Base-by-base conservation (phyloP, 2,113 vertebrate genomes). In the Vireo altiloquus region DNA sequence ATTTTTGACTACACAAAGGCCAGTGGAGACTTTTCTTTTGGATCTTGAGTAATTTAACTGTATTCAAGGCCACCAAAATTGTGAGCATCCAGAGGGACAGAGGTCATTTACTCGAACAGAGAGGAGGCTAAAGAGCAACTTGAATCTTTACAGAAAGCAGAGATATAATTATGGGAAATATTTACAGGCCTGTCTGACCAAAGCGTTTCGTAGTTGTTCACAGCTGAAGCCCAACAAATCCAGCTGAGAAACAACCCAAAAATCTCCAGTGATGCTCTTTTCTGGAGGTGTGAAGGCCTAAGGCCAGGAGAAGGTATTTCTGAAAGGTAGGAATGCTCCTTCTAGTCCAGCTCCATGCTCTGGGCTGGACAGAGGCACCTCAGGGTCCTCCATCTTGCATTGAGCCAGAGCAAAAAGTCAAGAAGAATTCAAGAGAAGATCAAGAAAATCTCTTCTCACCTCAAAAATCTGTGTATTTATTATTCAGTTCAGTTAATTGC, bases 341-440 rank as follows among this genome's bases (percentile, higher is more conserved):
- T 77, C 89, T 50, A 61, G 46, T 60, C 82, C 78, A 76, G 19
- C 10, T 49, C 87, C 53, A 16, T 46, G 6, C 28, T 66, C 54
- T 93, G 76, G 47, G 50, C 37, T 68, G 80, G 46, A 61, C 39
- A 87, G 44, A 72, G 15, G 33, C 47, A 95, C 86, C 79, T 81
- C 68, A 46, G 75, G 71, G 46, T 79, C 79, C 61, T 74, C 31
- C 25, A 52, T 22, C 5, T 77, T 52, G 12, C 47, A 39, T 61
- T 65, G 46, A 90, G 37, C 42, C 64, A 88, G 91, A 69, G 37
- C n/a, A 80, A 88, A 59, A 93, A 72, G 80, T 80, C 82, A 80
- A 79, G 59, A 80, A 88, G 63, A 93, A 72, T 82, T 80, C 82
- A 80, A 79, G 2, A 95, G 68, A 92, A 92, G 88, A 83, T 76